Evolutionary conservation across 2,797 vertebrate species (phyloP), one percentile per base, ranked within the genome.

Genomic region (Anguilla obscura): DNA sequence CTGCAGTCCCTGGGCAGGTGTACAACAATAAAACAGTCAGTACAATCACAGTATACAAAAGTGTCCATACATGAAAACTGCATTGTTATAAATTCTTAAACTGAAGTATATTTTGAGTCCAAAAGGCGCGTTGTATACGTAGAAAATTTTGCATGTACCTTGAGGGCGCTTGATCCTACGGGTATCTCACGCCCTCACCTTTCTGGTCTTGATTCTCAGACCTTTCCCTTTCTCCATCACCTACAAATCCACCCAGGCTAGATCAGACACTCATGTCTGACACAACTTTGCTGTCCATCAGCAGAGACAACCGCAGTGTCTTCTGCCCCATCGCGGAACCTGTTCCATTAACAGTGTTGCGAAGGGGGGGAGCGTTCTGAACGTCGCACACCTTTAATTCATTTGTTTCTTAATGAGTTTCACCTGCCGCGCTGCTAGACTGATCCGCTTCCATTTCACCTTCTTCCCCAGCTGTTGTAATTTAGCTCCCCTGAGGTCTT

Each of bases 381-480:
- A 58, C 1, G 52, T 24, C 0, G 2, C 5, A 16, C 50, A 85
- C 16, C 27, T 1, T 74, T 33, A 7, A 52, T 85, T 30, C 12
- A 16, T 85, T 85, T 58, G 52, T 56, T 56, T 85, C 12, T 58
- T 58, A 56, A 85, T 33, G 50, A 58, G 18, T 56, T 54, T 84
- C 50, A 9, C 48, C 50, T 27, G 45, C 50, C 2, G 45, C 27
- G n/a, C 82, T 84, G 52, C 52, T 54, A 54, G 52, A 14, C 58
- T 24, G 58, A 18, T 0, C 21, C 63, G 12, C 63, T 69, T 69
- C n/a, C 24, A 27, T 24, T 85, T 56, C n/a, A 7, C 27, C n/a
- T 33, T 33, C 50, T 16, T 54, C 21, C n/a, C 7, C 14, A 16
- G 30, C 27, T 85, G 27, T 56, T 10, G n/a, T 12, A 74, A n/a